These are phyloP conservation scores for Sicus ferrugineus DNA, from an alignment of 2,888 invertebrate species.

Conservation along the genomic window DNA sequence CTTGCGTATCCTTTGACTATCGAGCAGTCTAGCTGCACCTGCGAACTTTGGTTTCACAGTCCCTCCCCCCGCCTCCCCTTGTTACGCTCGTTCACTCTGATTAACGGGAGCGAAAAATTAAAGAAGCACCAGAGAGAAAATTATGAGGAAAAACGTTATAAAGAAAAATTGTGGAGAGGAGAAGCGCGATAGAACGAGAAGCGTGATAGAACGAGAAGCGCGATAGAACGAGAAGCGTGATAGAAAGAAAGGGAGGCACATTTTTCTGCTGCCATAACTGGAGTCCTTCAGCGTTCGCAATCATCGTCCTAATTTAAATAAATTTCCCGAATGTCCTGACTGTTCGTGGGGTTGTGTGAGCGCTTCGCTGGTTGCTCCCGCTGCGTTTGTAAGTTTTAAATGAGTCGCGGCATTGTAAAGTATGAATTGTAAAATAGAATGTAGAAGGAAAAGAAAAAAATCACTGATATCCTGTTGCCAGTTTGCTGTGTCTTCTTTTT, in stretches of 20 bases:
- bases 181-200: no score
- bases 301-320: conserved; percentile 54
- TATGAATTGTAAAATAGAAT: neutral
- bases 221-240: no score
- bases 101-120: conserved; percentile 9
- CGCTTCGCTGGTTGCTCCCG: neutral
- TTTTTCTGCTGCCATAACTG: neutral
- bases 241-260: conserved; percentile 36
- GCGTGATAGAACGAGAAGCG: no score
- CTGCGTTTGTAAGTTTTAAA: neutral
- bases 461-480: neutral
- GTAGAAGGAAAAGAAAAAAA: neutral
- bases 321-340: conserved; percentile 43
- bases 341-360: conserved; percentile 17
- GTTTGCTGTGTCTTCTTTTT: neutral
- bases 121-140: conserved; percentile 24
- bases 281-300: conserved; percentile 45
- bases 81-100: no score
- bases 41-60: conserved; percentile 26
- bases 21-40: conserved; percentile 37
- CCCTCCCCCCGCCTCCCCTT: neutral
- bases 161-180: conserved; percentile 10
- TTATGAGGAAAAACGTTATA: conserved; percentile 31
- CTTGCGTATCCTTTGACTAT: conserved; percentile 30
- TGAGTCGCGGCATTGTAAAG: no score